Base-by-base conservation (phyloP, 2,888 invertebrate genomes). In the Lymantria monacha region DNA sequence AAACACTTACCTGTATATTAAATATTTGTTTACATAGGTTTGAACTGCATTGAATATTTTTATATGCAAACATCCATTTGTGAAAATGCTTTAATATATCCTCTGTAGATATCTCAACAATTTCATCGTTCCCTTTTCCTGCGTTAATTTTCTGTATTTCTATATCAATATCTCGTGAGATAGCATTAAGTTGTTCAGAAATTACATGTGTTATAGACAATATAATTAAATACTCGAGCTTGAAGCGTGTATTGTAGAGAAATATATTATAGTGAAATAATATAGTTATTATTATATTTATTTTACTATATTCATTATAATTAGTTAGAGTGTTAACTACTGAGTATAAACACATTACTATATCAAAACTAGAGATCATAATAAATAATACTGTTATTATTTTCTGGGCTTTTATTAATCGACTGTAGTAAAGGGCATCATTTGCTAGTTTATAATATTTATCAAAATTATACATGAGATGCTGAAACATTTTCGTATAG, bases 1-100 rank as follows among this genome's bases (percentile, higher is more conserved):
- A n/a, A n/a, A n/a, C n/a, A n/a, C 48, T 46, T 58, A 74, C 78
- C 70, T 78, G 75, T 12, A 62, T 22, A 31, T 69, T 65, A 45
- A 76, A 77, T 22, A 74, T 63, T 1, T 48, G 9, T 45, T 70
- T 73, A 42, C 61, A 72, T 30, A 74, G 33, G 30, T 66, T 60
- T 9, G 69, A 66, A 47, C 59, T 68, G 22, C 67, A 59, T 11
- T 63, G 62, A 11, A 74, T 52, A 48, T 61, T 70, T 7, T 57
- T 62, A 37, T 76, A 79, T 0, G 72, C 67, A 11, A 50, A 50
- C 9, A 62, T 63, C 76, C 76, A 77, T 52, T 63, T 63, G 31
- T 76, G 59, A 31, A 75, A 49, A 9, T 60, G 58, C 13, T 57
- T 42, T 13, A 52, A 1, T 44, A 31, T 12, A 42, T 48, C 37